Evolutionary conservation across 2,797 vertebrate species (phyloP).

Genomic region (Enteromius trimaculatus): DNA sequence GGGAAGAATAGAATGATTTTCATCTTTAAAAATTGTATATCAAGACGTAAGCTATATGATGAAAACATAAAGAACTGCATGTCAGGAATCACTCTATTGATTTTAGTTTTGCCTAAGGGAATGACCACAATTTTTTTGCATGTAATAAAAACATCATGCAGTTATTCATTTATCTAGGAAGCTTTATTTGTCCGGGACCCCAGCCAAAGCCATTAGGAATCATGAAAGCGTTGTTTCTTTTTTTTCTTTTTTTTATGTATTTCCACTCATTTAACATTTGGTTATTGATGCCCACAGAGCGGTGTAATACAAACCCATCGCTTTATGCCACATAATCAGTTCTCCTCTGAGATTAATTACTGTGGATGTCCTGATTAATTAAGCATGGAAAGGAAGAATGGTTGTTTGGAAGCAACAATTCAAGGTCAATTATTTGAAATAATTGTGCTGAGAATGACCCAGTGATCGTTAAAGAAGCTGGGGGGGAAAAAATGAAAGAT

Average conservation of each 20-base stretch:
- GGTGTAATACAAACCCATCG: conserved; percentile 47
- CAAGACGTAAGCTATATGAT: background rate
- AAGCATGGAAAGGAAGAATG: conserved; percentile 34
- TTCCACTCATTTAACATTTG: conserved; percentile 48
- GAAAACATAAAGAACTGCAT: background rate
- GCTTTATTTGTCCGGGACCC: conserved; percentile 36
- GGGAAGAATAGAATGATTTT: background rate
- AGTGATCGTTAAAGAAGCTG: conserved; percentile 61
- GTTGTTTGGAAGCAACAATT: conserved; percentile 53
- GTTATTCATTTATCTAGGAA: conserved; percentile 29
- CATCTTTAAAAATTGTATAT: background rate
- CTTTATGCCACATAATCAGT: conserved; percentile 52
- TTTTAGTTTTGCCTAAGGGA: background rate
- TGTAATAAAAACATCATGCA: conserved; percentile 35
- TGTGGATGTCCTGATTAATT: conserved; percentile 59
- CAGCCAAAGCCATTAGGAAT: conserved; percentile 33
- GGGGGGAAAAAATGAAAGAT: conserved; percentile 57
- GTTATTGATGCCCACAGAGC: conserved; percentile 47
- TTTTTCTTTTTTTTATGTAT: conserved; percentile 5
- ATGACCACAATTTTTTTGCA: conserved; percentile 11
- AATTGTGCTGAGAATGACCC: conserved; percentile 71
- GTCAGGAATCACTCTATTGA: background rate
- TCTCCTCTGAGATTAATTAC: conserved; percentile 60
- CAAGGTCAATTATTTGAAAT: conserved; percentile 67
- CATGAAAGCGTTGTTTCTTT: conserved; percentile 10